Evolutionary conservation across 2,113 vertebrate species (phyloP).

Genomic region (Rhodinocichla rosea): DNA sequence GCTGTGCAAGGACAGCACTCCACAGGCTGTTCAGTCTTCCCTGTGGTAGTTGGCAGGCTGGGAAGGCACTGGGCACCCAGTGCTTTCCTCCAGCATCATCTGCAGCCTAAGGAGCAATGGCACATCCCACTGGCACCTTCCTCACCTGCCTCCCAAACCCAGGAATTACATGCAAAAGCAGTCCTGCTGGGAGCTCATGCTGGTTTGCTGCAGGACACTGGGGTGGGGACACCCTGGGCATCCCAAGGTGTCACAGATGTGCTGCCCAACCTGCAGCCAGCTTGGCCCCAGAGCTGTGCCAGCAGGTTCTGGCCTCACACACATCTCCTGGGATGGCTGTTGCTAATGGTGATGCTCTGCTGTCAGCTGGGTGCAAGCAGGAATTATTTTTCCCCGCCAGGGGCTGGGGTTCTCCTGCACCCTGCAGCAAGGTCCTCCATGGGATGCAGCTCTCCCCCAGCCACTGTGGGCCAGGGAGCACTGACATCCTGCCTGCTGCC

Average conservation of each 20-base stretch:
- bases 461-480: neutral
- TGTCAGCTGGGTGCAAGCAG: neutral
- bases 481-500: accelerated
- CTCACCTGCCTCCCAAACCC: neutral
- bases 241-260: neutral
- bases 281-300: accelerated
- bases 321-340: neutral
- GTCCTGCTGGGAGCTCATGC: neutral
- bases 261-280: neutral
- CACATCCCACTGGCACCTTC: neutral
- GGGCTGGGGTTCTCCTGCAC: accelerated
- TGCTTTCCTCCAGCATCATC: neutral
- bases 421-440: neutral
- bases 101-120: neutral
- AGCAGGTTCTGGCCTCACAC: neutral
- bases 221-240: neutral
- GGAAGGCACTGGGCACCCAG: neutral
- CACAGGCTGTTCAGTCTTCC: neutral
- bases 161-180: neutral
- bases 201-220: neutral
- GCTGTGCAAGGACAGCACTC: neutral
- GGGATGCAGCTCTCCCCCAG: neutral
- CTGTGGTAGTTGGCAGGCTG: neutral
- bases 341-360: neutral
- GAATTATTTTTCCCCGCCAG: neutral